Conservation (phyloP, 2,113 vertebrate genomes). For the Desmodus rotundus region DNA sequence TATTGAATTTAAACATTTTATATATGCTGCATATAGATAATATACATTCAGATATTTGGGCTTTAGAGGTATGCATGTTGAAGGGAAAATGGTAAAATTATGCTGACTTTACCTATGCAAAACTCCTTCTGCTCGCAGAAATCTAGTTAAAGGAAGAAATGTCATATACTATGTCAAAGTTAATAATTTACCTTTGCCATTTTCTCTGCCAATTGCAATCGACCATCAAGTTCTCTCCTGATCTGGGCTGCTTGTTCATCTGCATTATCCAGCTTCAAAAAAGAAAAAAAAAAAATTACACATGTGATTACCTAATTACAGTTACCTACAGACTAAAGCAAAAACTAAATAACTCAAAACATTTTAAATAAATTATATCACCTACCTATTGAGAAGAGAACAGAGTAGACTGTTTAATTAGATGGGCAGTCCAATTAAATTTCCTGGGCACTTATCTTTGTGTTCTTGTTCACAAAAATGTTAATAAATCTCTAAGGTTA, state of each 20-base stretch:
- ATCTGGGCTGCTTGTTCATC: constrained; percentile 99
- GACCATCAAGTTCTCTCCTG: constrained; percentile 93
- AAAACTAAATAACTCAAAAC: background rate
- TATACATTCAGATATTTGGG: background rate
- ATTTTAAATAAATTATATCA: background rate
- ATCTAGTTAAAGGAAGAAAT: background rate
- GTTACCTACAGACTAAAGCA: background rate
- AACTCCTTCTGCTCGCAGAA: background rate
- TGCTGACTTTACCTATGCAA: background rate
- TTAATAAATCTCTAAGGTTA: background rate
- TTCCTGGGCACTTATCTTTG: background rate
- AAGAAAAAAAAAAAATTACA: constrained; percentile 34
- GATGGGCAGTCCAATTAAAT: background rate
- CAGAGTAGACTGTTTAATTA: background rate
- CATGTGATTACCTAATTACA: background rate
- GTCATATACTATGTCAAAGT: background rate
- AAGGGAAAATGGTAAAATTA: background rate
- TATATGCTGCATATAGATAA: background rate
- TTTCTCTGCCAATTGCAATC: constrained; percentile 92
- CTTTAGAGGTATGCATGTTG: background rate
- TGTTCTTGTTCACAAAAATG: background rate
- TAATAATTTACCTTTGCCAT: constrained; percentile 89
- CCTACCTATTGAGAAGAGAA: background rate
- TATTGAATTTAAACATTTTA: background rate
- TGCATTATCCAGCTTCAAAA: constrained; percentile 91